Evolutionary conservation across 30 jellyfish, hydroid and myxozoan genomes (phyloP).

Genomic region (Turritopsis rubra): DNA sequence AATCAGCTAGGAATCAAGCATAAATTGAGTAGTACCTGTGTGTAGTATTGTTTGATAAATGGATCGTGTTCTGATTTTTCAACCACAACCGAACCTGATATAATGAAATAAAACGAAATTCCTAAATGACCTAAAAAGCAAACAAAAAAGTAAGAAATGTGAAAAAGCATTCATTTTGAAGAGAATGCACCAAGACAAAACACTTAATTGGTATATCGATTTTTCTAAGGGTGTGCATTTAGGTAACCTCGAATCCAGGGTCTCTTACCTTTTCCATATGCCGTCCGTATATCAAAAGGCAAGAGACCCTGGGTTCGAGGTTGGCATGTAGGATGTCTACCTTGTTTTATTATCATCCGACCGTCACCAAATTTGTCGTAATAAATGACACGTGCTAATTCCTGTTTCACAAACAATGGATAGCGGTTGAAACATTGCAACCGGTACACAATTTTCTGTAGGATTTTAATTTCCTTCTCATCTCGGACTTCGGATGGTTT

Average conservation of each 20-base stretch:
- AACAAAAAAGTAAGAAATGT: conserved; percentile 24
- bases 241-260: too few relatives aligned
- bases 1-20: too few relatives aligned
- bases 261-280: too few relatives aligned
- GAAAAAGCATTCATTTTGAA: not conserved
- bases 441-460: conserved; percentile 40
- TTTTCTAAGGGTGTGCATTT: too few relatives aligned
- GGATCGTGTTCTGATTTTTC: conserved; percentile 64
- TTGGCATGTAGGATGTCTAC: too few relatives aligned
- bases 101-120: conserved; percentile 65
- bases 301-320: too few relatives aligned
- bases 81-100: conserved; percentile 69
- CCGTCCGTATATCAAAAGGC: too few relatives aligned
- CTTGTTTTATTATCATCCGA: conserved; percentile 54
- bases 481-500: conserved; percentile 42
- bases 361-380: conserved; percentile 70
- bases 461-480: conserved; percentile 42
- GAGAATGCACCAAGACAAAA: too few relatives aligned
- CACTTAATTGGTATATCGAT: too few relatives aligned
- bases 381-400: conserved; percentile 60
- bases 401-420: conserved; percentile 53
- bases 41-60: conserved; percentile 42
- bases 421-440: conserved; percentile 59
- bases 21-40: conserved; percentile 50
- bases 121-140: conserved; percentile 47